A percentile compares a stretch with the other conserved stretches of the same genome.
These are phyloP conservation scores for Fistularia commersonii DNA, from an alignment of 2,797 vertebrate genomes.

Conservation along the genomic window DNA sequence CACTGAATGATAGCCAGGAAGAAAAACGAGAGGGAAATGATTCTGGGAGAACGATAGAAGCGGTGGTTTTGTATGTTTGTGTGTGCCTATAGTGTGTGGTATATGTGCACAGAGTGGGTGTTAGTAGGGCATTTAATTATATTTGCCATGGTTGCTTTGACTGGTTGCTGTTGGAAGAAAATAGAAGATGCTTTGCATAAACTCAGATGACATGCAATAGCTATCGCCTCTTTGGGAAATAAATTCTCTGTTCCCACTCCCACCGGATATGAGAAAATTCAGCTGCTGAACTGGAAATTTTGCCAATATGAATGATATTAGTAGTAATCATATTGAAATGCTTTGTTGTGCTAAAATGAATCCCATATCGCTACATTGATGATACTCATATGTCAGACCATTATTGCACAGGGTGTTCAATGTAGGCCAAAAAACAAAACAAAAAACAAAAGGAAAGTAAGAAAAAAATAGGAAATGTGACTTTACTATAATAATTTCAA, in stretches of 20 bases:
- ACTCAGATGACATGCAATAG: constrained; percentile 71
- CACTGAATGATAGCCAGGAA: constrained; percentile 79
- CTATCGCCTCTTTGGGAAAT: constrained; percentile 54
- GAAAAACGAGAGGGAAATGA: constrained; percentile 25
- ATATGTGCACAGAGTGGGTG: constrained; percentile 33
- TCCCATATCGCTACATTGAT: constrained; percentile 40
- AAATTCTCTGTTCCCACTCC: constrained; percentile 32
- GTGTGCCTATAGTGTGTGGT: constrained; percentile 17
- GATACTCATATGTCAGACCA: constrained; percentile 31
- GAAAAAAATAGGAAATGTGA: no score
- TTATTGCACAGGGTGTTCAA: constrained; percentile 1
- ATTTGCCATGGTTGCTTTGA: constrained; percentile 77
- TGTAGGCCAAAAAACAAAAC: neutral
- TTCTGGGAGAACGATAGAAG: constrained; percentile 9
- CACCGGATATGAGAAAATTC: constrained; percentile 71
- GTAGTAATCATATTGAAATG: constrained; percentile 63
- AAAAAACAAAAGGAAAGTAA: neutral
- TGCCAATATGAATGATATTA: constrained; percentile 68
- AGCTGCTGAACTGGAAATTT: constrained; percentile 57
- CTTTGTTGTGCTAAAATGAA: constrained; percentile 50
- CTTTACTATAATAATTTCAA: no score
- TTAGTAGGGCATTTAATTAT: constrained; percentile 82
- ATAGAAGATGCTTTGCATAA: constrained; percentile 68
- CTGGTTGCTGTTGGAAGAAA: constrained; percentile 80
- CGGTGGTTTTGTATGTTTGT: constrained; percentile 13